phyloP scores from a whole-genome alignment of 2,113 vertebrate genomes.

The Tylochromis polylepis region DNA sequence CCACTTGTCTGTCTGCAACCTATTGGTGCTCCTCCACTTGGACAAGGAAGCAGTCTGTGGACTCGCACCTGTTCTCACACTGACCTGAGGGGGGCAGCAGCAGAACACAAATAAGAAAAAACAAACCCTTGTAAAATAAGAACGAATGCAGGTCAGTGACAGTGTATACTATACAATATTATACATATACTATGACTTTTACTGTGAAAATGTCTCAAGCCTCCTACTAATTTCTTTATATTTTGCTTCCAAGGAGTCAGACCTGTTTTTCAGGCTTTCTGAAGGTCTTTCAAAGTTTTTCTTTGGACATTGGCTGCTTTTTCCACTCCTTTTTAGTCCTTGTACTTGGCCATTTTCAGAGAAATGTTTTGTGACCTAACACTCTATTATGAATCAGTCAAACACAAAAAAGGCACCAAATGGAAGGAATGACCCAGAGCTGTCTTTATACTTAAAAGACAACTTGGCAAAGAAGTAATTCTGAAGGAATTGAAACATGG shows the following conservation, averaged over 20 bases:
- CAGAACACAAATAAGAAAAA: not conserved
- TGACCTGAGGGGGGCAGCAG: constrained; percentile 66
- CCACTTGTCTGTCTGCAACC: constrained; percentile 79
- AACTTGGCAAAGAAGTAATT: not conserved
- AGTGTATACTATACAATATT: not conserved
- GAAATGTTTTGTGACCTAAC: not conserved
- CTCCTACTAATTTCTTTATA: no score
- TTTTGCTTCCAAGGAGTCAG: no score
- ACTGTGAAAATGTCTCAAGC: not conserved
- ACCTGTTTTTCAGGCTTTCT: not conserved
- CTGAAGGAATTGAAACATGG: not conserved
- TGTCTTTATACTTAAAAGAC: not conserved
- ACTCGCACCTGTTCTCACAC: constrained; percentile 78
- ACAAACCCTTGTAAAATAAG: not conserved
- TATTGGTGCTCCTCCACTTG: constrained; percentile 82
- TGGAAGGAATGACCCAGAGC: not conserved
- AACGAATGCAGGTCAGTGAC: not conserved
- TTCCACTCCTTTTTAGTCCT: not conserved
- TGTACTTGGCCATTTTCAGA: not conserved
- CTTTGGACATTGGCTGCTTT: not conserved
- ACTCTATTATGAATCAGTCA: not conserved
- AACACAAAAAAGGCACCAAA: not conserved
- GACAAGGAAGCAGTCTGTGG: constrained; percentile 80
- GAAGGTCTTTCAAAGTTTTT: not conserved
- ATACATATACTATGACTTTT: not conserved